Percentiles rank a stretch among this genome's conserved stretches.
Evolutionary conservation across 2,797 vertebrate species (phyloP).

Genomic region (Typhlichthys subterraneus): DNA sequence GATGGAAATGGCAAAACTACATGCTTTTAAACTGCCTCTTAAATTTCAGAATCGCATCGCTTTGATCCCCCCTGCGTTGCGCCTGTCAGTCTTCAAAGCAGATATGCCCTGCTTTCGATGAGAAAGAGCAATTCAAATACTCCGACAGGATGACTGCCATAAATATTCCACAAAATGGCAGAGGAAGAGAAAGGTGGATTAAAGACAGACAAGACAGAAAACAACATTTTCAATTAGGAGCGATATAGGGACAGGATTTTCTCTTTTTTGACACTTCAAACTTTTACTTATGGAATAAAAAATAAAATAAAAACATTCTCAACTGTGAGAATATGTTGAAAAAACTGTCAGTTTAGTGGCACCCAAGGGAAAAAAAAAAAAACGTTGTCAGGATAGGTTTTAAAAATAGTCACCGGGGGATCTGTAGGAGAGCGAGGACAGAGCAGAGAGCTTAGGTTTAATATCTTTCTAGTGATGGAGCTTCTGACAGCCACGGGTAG

Average conservation of each 20-base stretch:
- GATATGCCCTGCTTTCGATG: slow-evolving; percentile 68
- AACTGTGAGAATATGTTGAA: slow-evolving; percentile 19
- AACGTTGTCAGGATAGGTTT: slow-evolving; percentile 44
- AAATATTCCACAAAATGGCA: slow-evolving; percentile 59
- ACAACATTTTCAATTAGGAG: slow-evolving; percentile 65
- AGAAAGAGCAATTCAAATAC: slow-evolving; percentile 68
- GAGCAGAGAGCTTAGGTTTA: slow-evolving; percentile 68
- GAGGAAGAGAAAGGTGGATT: slow-evolving; percentile 50
- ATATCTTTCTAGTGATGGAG: slow-evolving; percentile 67
- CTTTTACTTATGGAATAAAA: slow-evolving; percentile 29
- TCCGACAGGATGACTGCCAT: slow-evolving; percentile 61
- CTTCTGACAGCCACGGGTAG: slow-evolving; percentile 60
- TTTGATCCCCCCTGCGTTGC: slow-evolving; percentile 70
- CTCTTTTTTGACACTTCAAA: slow-evolving; percentile 42
- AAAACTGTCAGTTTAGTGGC: slow-evolving; percentile 53
- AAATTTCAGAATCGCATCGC: slow-evolving; percentile 72
- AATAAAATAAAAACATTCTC: slow-evolving; percentile 47
- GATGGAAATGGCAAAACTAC: slow-evolving; percentile 68
- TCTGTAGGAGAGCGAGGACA: slow-evolving; percentile 41
- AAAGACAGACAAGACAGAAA: slow-evolving; percentile 59
- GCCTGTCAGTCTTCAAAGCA: slow-evolving; percentile 75
- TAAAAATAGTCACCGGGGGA: slow-evolving; percentile 64
- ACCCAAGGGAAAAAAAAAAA: slow-evolving; percentile 37
- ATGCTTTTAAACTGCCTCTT: slow-evolving; percentile 68
- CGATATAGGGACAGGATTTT: slow-evolving; percentile 40